These are phyloP conservation scores for Apotomis turbidana DNA, from an alignment of 2,888 invertebrate genomes.

Conservation along the genomic window DNA sequence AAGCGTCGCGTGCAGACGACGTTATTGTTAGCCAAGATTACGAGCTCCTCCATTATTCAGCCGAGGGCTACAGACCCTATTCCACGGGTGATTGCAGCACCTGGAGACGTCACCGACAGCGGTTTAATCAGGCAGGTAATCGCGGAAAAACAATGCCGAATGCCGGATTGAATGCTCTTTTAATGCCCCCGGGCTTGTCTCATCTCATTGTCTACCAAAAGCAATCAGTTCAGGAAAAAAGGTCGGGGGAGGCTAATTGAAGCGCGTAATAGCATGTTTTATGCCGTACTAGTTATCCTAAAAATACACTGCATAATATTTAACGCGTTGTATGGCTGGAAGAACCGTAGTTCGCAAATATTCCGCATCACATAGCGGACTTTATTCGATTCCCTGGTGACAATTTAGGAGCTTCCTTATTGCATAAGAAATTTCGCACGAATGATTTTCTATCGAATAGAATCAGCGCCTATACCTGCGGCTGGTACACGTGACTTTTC, in stretches of 20 bases:
- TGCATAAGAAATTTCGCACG: conserved; percentile 68
- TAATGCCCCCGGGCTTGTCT: conserved; percentile 25
- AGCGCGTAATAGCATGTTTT: conserved; percentile 14
- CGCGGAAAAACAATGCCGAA: conserved; percentile 72
- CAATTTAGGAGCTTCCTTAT: conserved; percentile 62
- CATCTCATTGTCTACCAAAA: conserved; percentile 34
- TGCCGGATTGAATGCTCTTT: conserved; percentile 48
- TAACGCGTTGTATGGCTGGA: conserved; percentile 38
- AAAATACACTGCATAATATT: not conserved
- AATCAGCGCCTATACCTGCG: conserved; percentile 39
- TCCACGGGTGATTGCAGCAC: conserved; percentile 72
- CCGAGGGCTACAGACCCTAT: conserved; percentile 64
- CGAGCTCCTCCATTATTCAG: conserved; percentile 73
- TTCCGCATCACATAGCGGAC: conserved; percentile 43
- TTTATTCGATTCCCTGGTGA: conserved; percentile 55
- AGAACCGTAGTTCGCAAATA: conserved; percentile 44
- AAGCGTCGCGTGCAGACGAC: conserved; percentile 74
- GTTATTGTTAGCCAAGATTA: conserved; percentile 79
- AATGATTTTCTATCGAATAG: conserved; percentile 61
- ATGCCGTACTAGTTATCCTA: not conserved
- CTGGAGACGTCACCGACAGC: conserved; percentile 57
- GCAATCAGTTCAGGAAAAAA: conserved; percentile 34
- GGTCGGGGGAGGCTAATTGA: conserved; percentile 35
- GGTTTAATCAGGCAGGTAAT: conserved; percentile 78
- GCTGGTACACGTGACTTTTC: conserved; percentile 39